A percentile compares a stretch with the other conserved stretches of the same genome.
Evolutionary conservation across 2,797 vertebrate species (phyloP).

Genomic region (Echeneis naucrates): DNA sequence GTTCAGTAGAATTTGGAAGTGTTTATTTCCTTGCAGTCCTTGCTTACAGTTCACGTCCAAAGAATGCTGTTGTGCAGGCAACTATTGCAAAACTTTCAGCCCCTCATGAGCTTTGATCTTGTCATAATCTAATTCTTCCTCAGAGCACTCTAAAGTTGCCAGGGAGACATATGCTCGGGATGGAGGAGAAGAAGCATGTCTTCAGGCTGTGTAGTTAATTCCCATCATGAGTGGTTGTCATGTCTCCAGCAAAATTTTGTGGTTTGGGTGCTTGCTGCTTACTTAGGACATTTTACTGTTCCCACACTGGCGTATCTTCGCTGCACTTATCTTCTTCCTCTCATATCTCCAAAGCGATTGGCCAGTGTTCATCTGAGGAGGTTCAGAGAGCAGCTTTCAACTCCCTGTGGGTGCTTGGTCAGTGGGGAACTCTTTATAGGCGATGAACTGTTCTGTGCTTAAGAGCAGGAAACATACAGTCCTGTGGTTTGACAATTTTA

Average conservation of each 20-base stretch:
- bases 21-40: conserved; percentile 57
- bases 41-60: conserved; percentile 53
- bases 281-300: conserved; percentile 65
- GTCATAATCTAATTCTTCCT: conserved; percentile 57
- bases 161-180: conserved; percentile 43
- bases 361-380: conserved; percentile 48
- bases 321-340: conserved; percentile 50
- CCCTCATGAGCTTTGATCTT: conserved; percentile 59
- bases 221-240: conserved; percentile 53
- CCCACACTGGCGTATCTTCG: conserved; percentile 67
- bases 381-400: conserved; percentile 55
- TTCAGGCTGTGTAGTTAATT: conserved; percentile 60
- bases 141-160: conserved; percentile 49
- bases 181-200: conserved; percentile 50
- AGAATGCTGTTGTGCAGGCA: conserved; percentile 48
- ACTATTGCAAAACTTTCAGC: conserved; percentile 45
- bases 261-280: conserved; percentile 61
- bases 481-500: conserved; percentile 12
- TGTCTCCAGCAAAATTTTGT: conserved; percentile 74
- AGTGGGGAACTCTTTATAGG: conserved; percentile 42
- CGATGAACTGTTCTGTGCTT: conserved; percentile 24
- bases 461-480: conserved; percentile 27
- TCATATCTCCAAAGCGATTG: conserved; percentile 44
- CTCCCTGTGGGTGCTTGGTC: conserved; percentile 52
- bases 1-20: conserved; percentile 48